Evolutionary conservation across 2,113 vertebrate genomes (phyloP), one percentile per base, ranked within the genome.

Genomic region (Heterotilapia buettikoferi): DNA sequence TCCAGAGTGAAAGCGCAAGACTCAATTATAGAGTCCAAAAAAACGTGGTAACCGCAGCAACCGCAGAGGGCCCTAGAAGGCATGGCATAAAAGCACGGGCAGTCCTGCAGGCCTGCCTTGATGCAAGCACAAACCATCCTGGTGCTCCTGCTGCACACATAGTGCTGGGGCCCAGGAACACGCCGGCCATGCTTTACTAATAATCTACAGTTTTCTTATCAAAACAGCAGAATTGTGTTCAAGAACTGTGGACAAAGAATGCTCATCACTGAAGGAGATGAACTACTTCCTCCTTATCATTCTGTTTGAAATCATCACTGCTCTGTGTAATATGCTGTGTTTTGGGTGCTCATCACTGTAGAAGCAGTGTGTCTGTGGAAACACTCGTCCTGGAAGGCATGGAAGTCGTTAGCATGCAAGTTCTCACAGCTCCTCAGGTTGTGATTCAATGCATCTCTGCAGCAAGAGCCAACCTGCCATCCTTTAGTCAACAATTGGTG

Each of bases 1-100:
- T 96, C 93, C 92, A 86, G 89, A 84, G 86, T 87, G 89, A 92
- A 89, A 93, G 95, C 86, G 89, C 84, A 93, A 90, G 92, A 91
- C 93, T 93, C 90, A 93, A 93, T 96, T 96, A 96, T 89, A 93
- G 93, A 90, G 84, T 68, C 92, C 93, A 90, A 92, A 93, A 92
- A 87, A 96, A 85, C 68, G 84, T 79, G 82, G 93, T 95, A 93
- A 91, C 95, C 86, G 68, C 93, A 89, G 96, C 89, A 97, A 96
- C 95, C 92, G 47, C 88, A 87, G 88, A 90, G 91, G 89, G 90
- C 92, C 90, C 92, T 93, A 53, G 90, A 94, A 94, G 91, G 95
- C 84, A 86, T 94, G 89, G 88, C 91, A 92, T 85, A 86, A 84
- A 76, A 68, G 73, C 82, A 76, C 21, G 73, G 90, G 76, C 89